Evolutionary conservation across 2,113 vertebrate species (phyloP), one percentile per base, ranked within the genome.

Genomic region (Rhombomys opimus): DNA sequence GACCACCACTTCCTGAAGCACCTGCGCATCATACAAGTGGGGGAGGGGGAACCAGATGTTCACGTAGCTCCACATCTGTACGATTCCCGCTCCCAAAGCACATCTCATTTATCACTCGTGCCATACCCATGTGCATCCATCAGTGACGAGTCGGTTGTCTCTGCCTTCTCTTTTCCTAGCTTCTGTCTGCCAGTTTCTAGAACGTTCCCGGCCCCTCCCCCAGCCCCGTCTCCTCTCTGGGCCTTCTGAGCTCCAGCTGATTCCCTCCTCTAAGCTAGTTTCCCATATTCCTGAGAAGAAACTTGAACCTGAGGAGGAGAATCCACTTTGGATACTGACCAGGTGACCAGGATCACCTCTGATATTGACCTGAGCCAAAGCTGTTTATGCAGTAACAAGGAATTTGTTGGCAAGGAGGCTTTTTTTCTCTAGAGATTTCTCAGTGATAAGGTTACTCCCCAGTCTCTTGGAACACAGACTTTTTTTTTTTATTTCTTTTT

Each of bases 41-140:
- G 27, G 35, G 68, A 77, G 27, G 38, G 59, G 57, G 65, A 18
- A 18, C 80, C 96, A 96, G 97, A 92, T 95, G 96, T 72, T 90
- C 27, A 0, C 3, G 0, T 59, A 92, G 30, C 12, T 65, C 30
- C 95, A 95, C 93, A 97, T 86, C 95, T 95, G 94, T 9, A 61
- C 85, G 23, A 22, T 20, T 41, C 87, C 93, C 17, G 32, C 76
- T 90, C 85, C 75, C 76, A 73, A 78, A 67, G 67, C 59, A 8
- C 35, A 59, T 7, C 87, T 95, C 95, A 76, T 95, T 73, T 7
- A 80, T 96, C 87, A 93, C 52, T 59, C 32, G 0, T 9, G 35
- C 59, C 12, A 1, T 3, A 0, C 18, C 30, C 38, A 95, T 52
- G 57, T 0, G 0, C 3, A 2, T 61, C 41, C 0, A 0, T 54